Percentiles rank a stretch among this genome's conserved stretches.
Conservation (phyloP, 2,888 invertebrate species). For the Trissoscelio sp. region DNA sequence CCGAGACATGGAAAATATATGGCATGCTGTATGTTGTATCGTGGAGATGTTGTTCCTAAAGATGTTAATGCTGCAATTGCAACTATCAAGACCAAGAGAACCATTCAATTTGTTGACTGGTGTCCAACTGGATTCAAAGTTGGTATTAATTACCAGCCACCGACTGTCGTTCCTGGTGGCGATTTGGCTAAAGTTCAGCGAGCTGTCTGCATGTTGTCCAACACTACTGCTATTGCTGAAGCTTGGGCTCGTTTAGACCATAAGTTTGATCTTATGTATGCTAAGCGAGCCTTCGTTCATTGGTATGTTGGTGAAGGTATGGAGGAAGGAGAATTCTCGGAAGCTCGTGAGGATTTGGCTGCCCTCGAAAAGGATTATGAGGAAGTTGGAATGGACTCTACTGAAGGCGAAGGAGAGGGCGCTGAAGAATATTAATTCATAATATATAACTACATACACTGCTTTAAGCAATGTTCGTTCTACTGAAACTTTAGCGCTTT, state of each 20-base stretch:
- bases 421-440: conserved; percentile 42
- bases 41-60: conserved; percentile 29
- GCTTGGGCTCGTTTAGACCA: conserved; percentile 35
- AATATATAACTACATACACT: too few species aligned
- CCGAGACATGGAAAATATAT: conserved; percentile 37
- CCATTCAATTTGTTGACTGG: conserved; percentile 39
- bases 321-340: conserved; percentile 46
- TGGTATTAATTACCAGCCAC: conserved; percentile 79
- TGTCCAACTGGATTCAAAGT: conserved; percentile 40
- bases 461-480: too few species aligned
- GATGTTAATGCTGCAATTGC: conserved; percentile 35
- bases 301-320: conserved; percentile 45
- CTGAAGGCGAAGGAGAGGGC: conserved; percentile 41
- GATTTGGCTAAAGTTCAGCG: conserved; percentile 39
- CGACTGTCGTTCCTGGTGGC: conserved; percentile 25
- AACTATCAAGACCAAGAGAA: conserved; percentile 28
- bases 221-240: conserved; percentile 35
- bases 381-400: conserved; percentile 42
- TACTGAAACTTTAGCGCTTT: too few species aligned
- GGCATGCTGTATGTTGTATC: conserved; percentile 40
- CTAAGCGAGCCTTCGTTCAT: conserved; percentile 30
- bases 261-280: conserved; percentile 42
- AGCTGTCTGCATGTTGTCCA: conserved; percentile 36
- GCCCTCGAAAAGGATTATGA: conserved; percentile 46
- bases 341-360: conserved; percentile 38